Evolutionary conservation across 1,140 invertebrate species (phyloP), one percentile per base, ranked within the genome.

Genomic region (Bombus fervidus): DNA sequence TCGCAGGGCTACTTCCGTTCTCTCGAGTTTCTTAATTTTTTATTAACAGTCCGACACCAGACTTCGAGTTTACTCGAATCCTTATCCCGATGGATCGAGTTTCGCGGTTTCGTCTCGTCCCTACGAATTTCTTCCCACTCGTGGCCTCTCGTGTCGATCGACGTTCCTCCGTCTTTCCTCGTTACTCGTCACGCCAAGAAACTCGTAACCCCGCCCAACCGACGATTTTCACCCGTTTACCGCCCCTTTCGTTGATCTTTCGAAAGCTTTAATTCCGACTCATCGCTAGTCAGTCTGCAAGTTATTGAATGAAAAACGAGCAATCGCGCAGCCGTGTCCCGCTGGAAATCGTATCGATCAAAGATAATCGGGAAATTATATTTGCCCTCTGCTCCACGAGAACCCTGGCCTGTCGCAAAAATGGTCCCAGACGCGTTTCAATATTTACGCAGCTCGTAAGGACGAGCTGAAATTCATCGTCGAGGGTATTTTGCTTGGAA

Each of bases 1-100:
- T 25, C 47, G 59, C 25, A 31, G 8, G 22, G 10, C 59, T 62
- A n/a, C 59, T 28, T 59, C 57, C 25, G 57, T 25, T 59, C 57
- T 59, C 57, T 28, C 57, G 41, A 85, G 77, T 74, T 74, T 37
- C 83, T 73, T 84, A 78, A 84, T 84, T 79, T 84, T 84, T 84
- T 84, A 84, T 84, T 84, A 84, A 84, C 57, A 71, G 66, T 34
- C n/a, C 31, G 39, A 37, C 62, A 62, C 77, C 31, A 12, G n/a
- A 8, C 4, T 37, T 12, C 18, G 15, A 57, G 47, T 69, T 69
- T 57, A 41, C 6, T 22, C 72, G 9, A 53, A 31, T 53, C 59
- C 71, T 64, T 75, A 66, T 43, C 53, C 39, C 34, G 81, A 3
- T 9, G 69, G 57, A n/a, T 77, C 75, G 57, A 41, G 75, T 77